Conservation (phyloP, 2,797 vertebrate species). For the Artibeus jamaicensis region DNA sequence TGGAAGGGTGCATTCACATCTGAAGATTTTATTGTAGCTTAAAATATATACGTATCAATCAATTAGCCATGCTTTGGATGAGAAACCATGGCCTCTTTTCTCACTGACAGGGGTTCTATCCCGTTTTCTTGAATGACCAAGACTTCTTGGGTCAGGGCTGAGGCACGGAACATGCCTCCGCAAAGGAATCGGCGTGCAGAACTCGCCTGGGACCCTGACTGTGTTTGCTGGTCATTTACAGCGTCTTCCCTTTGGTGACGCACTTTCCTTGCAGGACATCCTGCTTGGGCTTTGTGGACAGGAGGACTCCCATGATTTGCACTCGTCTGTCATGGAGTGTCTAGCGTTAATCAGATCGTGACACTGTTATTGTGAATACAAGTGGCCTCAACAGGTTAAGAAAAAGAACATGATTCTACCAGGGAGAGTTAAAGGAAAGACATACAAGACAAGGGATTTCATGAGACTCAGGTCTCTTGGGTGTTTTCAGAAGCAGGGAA, state of each 20-base stretch:
- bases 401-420: background rate
- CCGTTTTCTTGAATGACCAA: background rate
- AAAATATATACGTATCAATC: background rate
- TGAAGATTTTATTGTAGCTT: conserved; percentile 18
- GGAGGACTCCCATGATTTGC: background rate
- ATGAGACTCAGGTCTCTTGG: background rate
- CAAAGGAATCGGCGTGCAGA: background rate
- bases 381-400: background rate
- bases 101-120: background rate
- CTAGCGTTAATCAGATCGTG: background rate
- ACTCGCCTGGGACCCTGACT: background rate
- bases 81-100: background rate
- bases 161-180: background rate
- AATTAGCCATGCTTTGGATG: background rate
- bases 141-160: background rate
- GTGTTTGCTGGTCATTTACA: background rate
- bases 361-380: background rate
- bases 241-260: background rate
- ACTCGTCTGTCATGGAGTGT: background rate
- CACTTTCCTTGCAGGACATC: background rate
- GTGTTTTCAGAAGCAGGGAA: background rate
- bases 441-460: background rate
- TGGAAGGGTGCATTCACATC: background rate
- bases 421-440: background rate
- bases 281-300: background rate